Evolutionary conservation across 2,113 vertebrate genomes (phyloP).

Genomic region (Alaudala cheleensis): DNA sequence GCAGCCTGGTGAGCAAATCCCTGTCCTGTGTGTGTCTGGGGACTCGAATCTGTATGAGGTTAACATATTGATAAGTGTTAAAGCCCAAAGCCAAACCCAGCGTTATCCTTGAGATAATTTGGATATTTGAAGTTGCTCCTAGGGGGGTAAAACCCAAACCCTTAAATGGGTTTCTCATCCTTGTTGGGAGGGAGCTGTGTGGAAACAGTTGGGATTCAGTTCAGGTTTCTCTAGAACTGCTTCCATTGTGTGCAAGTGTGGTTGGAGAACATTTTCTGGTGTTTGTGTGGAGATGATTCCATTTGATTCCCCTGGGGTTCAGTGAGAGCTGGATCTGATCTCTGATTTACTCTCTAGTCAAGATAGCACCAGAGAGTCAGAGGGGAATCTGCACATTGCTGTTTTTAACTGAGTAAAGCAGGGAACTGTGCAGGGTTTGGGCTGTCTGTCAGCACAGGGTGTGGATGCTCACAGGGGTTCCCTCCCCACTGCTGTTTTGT

Average conservation of each 20-base stretch:
- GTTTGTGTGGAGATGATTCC: background rate
- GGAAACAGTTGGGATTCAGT: background rate
- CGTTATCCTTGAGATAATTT: background rate
- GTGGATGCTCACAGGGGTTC: background rate
- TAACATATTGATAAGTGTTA: fast-evolving
- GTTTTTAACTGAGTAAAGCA: background rate
- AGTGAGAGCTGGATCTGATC: background rate
- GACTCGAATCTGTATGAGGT: fast-evolving
- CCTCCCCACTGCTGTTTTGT: background rate
- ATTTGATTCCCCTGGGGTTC: background rate
- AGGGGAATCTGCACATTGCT: background rate
- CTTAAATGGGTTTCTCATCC: background rate
- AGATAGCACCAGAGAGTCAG: background rate
- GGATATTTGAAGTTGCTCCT: background rate
- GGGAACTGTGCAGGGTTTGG: background rate
- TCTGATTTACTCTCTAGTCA: background rate
- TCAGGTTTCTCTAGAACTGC: background rate
- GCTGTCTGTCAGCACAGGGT: fast-evolving
- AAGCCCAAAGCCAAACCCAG: background rate
- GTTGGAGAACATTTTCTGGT: background rate
- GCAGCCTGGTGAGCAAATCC: conserved; percentile 63
- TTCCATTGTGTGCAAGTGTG: background rate
- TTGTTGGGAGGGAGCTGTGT: background rate
- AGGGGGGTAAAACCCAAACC: fast-evolving
- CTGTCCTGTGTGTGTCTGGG: background rate